These are phyloP conservation scores for Betta splendens DNA, from an alignment of 2,797 vertebrate species.

Conservation along the genomic window DNA sequence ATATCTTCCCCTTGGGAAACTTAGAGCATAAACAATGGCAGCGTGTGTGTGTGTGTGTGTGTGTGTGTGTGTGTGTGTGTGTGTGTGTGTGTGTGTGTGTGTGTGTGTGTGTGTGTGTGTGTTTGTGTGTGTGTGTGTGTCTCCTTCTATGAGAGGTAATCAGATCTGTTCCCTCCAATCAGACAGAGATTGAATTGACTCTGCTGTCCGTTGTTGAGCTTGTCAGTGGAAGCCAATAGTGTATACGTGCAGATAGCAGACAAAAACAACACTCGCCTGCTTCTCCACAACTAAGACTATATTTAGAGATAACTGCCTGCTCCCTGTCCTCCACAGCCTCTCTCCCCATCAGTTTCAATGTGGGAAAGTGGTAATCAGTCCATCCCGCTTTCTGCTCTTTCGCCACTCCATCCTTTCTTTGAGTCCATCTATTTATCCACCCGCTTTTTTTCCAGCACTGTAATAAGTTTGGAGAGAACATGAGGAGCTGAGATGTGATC, in stretches of 20 bases:
- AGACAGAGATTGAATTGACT: slow-evolving; percentile 72
- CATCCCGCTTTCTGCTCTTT: slow-evolving; percentile 19
- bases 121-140: slow-evolving; percentile 29
- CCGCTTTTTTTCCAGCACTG: background rate
- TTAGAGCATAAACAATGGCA: slow-evolving; percentile 64
- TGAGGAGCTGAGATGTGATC: slow-evolving; percentile 21
- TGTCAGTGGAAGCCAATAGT: slow-evolving; percentile 48
- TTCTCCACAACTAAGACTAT: slow-evolving; percentile 43
- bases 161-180: slow-evolving; percentile 73
- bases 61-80: slow-evolving; percentile 32
- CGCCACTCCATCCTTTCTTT: slow-evolving; percentile 1
- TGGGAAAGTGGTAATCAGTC: slow-evolving; percentile 31
- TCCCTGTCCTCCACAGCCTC: slow-evolving; percentile 29
- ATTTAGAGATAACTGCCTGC: slow-evolving; percentile 50
- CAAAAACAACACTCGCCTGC: slow-evolving; percentile 32
- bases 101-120: slow-evolving; percentile 37
- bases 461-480: slow-evolving; percentile 9
- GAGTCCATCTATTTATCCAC: slow-evolving; percentile 14
- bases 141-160: slow-evolving; percentile 62
- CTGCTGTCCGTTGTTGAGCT: slow-evolving; percentile 53
- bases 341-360: slow-evolving; percentile 44
- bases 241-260: slow-evolving; percentile 29
- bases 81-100: slow-evolving; percentile 51
- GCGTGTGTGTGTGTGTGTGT: slow-evolving; percentile 45
- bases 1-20: slow-evolving; percentile 71